Evolutionary conservation across 2,797 vertebrate genomes (phyloP).

Genomic region (Oryzias sinensis): DNA sequence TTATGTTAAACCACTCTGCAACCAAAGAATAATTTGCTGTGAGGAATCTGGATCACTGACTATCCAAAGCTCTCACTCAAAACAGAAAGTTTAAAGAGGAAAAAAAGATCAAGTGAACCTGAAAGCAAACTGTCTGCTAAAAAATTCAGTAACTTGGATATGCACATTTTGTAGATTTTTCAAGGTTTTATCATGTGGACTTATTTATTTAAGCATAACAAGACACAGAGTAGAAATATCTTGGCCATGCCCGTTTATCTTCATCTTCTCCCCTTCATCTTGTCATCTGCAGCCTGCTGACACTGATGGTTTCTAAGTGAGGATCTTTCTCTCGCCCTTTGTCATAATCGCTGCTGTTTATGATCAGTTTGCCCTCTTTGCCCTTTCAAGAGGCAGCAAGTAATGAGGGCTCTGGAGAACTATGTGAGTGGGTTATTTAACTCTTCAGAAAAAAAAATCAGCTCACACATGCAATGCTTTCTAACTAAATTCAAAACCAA

Average conservation of each 20-base stretch:
- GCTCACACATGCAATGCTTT: constrained; percentile 64
- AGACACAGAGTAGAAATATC: constrained; percentile 19
- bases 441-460: constrained; percentile 73
- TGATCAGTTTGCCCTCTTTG: constrained; percentile 77
- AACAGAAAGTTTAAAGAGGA: constrained; percentile 29
- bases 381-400: constrained; percentile 76
- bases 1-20: constrained; percentile 30
- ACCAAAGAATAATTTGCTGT: constrained; percentile 46
- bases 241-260: constrained; percentile 47
- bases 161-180: constrained; percentile 44
- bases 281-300: constrained; percentile 61
- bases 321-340: constrained; percentile 62
- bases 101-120: constrained; percentile 63
- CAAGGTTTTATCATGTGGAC: constrained; percentile 36
- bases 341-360: constrained; percentile 80
- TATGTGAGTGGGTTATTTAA: constrained; percentile 74
- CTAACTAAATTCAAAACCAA: constrained; percentile 50
- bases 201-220: constrained; percentile 34
- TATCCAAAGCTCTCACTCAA: constrained; percentile 45
- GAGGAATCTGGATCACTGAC: constrained; percentile 53
- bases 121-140: constrained; percentile 43
- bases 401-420: constrained; percentile 78
- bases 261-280: constrained; percentile 47
- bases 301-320: constrained; percentile 73
- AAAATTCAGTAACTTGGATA: constrained; percentile 41